Conservation (phyloP, 2,113 vertebrate species). For the Phyllostomus discolor region DNA sequence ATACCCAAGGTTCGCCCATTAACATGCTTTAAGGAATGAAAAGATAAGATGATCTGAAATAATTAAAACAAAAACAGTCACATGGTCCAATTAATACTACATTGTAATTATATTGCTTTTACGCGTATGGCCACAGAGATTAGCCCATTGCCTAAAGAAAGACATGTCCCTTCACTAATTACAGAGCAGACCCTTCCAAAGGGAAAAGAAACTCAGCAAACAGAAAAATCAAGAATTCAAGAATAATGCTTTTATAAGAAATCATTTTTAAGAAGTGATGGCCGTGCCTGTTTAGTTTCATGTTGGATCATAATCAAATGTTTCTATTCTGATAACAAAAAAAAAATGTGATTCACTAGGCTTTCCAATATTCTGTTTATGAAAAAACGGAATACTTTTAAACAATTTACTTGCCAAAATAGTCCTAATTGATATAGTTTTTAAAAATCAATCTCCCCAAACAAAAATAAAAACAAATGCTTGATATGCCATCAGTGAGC, state of each 20-base stretch:
- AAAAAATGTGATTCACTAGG: neutral
- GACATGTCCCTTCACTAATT: slow-evolving; percentile 75
- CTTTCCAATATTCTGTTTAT: neutral
- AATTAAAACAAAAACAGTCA: slow-evolving; percentile 67
- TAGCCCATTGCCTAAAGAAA: slow-evolving; percentile 74
- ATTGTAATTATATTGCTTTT: slow-evolving; percentile 70
- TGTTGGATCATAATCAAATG: neutral
- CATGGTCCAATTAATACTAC: slow-evolving; percentile 58
- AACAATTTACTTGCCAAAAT: slow-evolving; percentile 32
- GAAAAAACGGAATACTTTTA: neutral
- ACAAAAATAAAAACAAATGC: slow-evolving; percentile 35
- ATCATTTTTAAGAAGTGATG: neutral
- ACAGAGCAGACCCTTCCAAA: slow-evolving; percentile 57
- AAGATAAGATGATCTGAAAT: slow-evolving; percentile 43
- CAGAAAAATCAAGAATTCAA: slow-evolving; percentile 37
- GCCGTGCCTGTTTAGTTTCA: slow-evolving; percentile 14
- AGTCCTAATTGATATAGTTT: neutral
- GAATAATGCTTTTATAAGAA: neutral
- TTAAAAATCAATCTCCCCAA: neutral
- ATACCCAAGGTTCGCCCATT: neutral
- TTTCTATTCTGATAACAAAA: neutral
- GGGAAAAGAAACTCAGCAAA: slow-evolving; percentile 42
- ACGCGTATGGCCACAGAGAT: slow-evolving; percentile 72
- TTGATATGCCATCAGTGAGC: neutral
- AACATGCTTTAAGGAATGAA: slow-evolving; percentile 54